Percentiles rank a stretch among this genome's conserved stretches.
Evolutionary conservation across 2,888 invertebrate species (phyloP).

Genomic region (Eupsilia transversa): DNA sequence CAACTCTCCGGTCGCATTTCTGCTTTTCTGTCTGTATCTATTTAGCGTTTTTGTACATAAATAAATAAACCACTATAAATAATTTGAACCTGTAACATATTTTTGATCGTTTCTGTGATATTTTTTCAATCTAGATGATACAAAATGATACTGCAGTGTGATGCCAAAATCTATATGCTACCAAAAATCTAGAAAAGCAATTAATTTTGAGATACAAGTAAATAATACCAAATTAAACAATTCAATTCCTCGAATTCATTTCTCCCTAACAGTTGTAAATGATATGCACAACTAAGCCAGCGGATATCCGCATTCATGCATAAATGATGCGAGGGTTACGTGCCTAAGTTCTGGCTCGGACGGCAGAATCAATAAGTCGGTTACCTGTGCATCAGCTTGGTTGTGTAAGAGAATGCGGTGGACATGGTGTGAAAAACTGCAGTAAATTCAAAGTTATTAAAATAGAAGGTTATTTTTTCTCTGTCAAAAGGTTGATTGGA

Average conservation of each 20-base stretch:
- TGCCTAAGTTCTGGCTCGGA: constrained; percentile 31
- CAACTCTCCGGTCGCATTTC: not conserved
- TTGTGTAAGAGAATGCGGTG: not conserved
- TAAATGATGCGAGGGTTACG: constrained; percentile 44
- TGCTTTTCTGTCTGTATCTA: not conserved
- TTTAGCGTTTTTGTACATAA: not conserved
- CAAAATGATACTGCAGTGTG: not conserved
- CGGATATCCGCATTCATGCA: constrained; percentile 51
- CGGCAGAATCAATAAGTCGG: constrained; percentile 56
- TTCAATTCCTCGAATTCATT: constrained; percentile 25
- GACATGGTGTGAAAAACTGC: not conserved
- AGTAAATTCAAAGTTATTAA: not conserved
- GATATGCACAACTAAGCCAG: constrained; percentile 53
- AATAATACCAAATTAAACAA: constrained; percentile 18
- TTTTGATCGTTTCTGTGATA: not conserved
- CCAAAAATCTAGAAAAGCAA: not conserved
- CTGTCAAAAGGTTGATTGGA: not conserved
- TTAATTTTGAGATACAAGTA: not conserved
- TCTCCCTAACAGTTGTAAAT: constrained; percentile 28
- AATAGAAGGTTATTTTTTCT: not conserved
- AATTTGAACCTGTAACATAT: not conserved
- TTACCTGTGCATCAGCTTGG: constrained; percentile 20
- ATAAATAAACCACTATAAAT: not conserved
- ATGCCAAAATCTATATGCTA: not conserved
- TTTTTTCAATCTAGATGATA: not conserved